phyloP scores from a whole-genome alignment of 2,113 vertebrate genomes.

The Oriolus oriolus region DNA sequence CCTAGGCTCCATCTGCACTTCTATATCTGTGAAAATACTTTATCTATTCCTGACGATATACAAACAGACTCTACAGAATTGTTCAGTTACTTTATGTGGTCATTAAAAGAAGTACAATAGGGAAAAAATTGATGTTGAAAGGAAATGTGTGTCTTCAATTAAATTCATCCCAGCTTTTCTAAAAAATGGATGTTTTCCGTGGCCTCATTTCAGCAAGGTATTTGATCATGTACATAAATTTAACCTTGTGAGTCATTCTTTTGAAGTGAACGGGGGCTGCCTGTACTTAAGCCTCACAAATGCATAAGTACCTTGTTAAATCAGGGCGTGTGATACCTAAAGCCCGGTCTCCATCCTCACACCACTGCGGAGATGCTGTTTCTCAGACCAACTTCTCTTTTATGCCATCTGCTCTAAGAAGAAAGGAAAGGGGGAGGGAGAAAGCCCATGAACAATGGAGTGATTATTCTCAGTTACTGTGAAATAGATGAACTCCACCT shows the following conservation, averaged over 20 bases:
- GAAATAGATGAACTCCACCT: constrained; percentile 59
- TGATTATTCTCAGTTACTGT: constrained; percentile 54
- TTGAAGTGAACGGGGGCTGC: constrained; percentile 31
- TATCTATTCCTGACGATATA: not conserved
- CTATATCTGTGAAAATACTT: constrained; percentile 15
- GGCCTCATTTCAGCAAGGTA: constrained; percentile 46
- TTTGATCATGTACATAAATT: constrained; percentile 54
- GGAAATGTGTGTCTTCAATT: constrained; percentile 19
- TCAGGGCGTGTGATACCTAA: not conserved
- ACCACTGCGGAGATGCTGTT: not conserved
- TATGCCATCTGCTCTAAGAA: constrained; percentile 3
- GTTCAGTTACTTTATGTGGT: constrained; percentile 37
- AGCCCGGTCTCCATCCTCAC: not conserved
- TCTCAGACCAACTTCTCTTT: constrained; percentile 9
- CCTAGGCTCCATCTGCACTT: constrained; percentile 18
- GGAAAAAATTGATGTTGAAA: constrained; percentile 19
- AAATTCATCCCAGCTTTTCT: constrained; percentile 24
- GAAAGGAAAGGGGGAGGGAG: not conserved
- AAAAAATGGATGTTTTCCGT: constrained; percentile 27
- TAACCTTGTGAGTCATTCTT: constrained; percentile 57
- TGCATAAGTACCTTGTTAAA: not conserved
- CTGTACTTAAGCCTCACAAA: constrained; percentile 6
- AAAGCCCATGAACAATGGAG: constrained; percentile 31
- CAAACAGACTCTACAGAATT: not conserved
- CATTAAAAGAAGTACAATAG: constrained; percentile 35